Evolutionary conservation across 2,797 vertebrate genomes (phyloP).

Genomic region (Pangasius djambal): DNA sequence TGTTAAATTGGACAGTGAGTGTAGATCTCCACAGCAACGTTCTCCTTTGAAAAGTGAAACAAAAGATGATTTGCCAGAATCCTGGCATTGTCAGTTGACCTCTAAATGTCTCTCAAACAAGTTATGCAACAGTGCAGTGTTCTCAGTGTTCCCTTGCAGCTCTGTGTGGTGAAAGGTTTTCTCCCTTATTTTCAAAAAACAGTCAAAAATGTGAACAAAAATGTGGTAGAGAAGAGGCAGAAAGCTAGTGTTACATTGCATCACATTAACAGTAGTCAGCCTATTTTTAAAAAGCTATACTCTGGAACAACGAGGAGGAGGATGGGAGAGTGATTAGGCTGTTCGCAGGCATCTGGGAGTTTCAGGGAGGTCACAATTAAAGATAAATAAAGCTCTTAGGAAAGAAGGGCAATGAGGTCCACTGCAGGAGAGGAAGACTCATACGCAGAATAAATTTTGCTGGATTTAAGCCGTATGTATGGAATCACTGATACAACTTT

Average conservation of each 20-base stretch:
- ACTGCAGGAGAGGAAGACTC: not conserved
- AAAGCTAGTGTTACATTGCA: slow-evolving; percentile 9
- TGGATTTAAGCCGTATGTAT: not conserved
- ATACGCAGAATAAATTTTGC: not conserved
- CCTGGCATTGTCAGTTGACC: not conserved
- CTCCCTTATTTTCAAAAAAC: not conserved
- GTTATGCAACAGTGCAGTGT: slow-evolving; percentile 7
- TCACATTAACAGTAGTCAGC: slow-evolving; percentile 27
- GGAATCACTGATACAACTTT: not conserved
- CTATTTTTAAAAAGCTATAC: slow-evolving; percentile 28
- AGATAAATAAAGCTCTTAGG: slow-evolving; percentile 61
- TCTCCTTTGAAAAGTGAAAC: not conserved
- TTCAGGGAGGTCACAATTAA: slow-evolving; percentile 65
- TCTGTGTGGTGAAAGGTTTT: not conserved
- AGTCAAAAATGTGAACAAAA: not conserved
- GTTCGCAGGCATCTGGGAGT: slow-evolving; percentile 20
- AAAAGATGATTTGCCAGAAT: not conserved
- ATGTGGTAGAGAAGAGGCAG: not conserved
- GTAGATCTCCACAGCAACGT: not conserved
- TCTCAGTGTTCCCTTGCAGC: not conserved
- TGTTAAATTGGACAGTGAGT: no score
- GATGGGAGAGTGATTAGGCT: slow-evolving; percentile 30
- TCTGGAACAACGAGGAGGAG: slow-evolving; percentile 37
- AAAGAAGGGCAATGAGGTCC: not conserved
- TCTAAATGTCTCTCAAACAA: slow-evolving; percentile 2